phyloP scores from a whole-genome alignment of 2,797 vertebrate species.

The Pampus argenteus region DNA sequence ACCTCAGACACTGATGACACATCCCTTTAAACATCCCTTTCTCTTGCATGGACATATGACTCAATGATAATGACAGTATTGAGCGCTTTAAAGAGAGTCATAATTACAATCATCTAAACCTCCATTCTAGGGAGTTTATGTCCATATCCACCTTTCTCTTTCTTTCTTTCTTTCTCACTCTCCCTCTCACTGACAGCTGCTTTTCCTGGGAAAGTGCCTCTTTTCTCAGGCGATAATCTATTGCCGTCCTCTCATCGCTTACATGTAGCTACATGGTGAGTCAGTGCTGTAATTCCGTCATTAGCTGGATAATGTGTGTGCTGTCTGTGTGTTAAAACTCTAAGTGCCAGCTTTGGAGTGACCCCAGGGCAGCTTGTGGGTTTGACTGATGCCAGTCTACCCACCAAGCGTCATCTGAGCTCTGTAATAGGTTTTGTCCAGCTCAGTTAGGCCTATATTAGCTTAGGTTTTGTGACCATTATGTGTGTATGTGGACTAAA shows the following conservation, averaged over 20 bases:
- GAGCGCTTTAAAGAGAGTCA: conserved; percentile 80
- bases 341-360: conserved; percentile 83
- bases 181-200: conserved; percentile 79
- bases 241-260: conserved; percentile 78
- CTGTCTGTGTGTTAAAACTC: conserved; percentile 81
- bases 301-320: conserved; percentile 87
- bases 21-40: conserved; percentile 80
- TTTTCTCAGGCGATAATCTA: conserved; percentile 84
- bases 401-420: conserved; percentile 74
- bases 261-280: conserved; percentile 87
- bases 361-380: conserved; percentile 77
- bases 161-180: conserved; percentile 41
- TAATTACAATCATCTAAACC: conserved; percentile 82
- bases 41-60: conserved; percentile 78
- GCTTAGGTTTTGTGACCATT: conserved; percentile 41
- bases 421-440: conserved; percentile 69
- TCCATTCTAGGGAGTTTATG: conserved; percentile 80
- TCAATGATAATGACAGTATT: conserved; percentile 85
- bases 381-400: conserved; percentile 81
- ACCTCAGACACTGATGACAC: conserved; percentile 79
- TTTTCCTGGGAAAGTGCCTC: conserved; percentile 84
- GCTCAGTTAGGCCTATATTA: conserved; percentile 58
- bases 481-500: conserved; percentile 34
- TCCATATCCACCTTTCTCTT: conserved; percentile 70
- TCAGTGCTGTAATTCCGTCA: conserved; percentile 88